Evolutionary conservation across 2,113 vertebrate species (phyloP).

Genomic region (Tamias sibiricus): DNA sequence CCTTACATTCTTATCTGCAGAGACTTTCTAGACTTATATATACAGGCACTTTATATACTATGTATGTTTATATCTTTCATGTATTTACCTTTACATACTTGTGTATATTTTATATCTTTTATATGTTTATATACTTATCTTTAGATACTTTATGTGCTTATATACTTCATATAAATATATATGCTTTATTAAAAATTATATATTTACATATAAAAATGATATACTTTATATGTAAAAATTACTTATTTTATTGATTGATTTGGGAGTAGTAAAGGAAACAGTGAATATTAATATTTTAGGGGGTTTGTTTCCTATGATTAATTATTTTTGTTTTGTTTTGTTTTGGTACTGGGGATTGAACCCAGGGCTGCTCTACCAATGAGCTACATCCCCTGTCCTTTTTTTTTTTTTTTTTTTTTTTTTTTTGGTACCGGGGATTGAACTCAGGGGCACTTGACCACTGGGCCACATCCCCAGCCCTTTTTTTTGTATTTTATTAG

Average conservation of each 20-base stretch:
- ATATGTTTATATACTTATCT: background rate
- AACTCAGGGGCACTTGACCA: too few relatives aligned
- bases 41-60: background rate
- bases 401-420: too few relatives aligned
- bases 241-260: background rate
- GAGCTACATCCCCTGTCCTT: background rate
- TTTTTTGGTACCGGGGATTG: too few relatives aligned
- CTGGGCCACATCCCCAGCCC: too few relatives aligned
- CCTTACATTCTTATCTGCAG: background rate
- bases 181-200: too few relatives aligned
- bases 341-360: background rate
- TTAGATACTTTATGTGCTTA: background rate
- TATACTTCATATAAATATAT: background rate
- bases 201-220: too few relatives aligned
- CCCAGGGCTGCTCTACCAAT: background rate
- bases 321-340: background rate
- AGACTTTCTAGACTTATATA: background rate
- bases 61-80: background rate
- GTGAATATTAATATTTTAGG: background rate
- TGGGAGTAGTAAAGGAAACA: background rate
- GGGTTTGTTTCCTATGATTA: background rate
- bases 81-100: background rate
- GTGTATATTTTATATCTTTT: background rate
- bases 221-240: background rate
- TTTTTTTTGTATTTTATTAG: too few relatives aligned